phyloP scores from a whole-genome alignment of 2,888 invertebrate species.

The Patella ulyssiponensis region DNA sequence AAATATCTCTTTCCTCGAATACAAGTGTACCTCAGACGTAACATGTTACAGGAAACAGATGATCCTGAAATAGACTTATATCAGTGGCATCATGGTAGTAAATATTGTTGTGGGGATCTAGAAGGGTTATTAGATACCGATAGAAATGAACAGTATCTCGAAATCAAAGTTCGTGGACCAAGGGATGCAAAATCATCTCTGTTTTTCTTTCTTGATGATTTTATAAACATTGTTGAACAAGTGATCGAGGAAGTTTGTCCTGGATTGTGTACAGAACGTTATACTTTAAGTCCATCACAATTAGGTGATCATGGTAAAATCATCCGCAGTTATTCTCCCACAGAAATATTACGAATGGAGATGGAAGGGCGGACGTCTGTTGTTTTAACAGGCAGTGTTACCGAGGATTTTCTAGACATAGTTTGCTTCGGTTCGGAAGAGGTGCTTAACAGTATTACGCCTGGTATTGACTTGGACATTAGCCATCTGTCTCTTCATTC shows the following conservation, averaged over 20 bases:
- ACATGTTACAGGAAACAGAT: slow-evolving; percentile 60
- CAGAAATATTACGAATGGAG: slow-evolving; percentile 72
- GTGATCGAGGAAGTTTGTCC: slow-evolving; percentile 80
- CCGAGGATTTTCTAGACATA: slow-evolving; percentile 77
- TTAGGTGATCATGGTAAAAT: slow-evolving; percentile 55
- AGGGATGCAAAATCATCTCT: slow-evolving; percentile 69
- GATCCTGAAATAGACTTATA: slow-evolving; percentile 76
- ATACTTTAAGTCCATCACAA: slow-evolving; percentile 77
- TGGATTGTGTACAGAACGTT: slow-evolving; percentile 79
- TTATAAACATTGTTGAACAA: slow-evolving; percentile 78
- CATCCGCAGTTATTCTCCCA: slow-evolving; percentile 63
- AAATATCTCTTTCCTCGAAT: slow-evolving; percentile 81
- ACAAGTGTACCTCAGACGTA: slow-evolving; percentile 77
- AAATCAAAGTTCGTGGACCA: slow-evolving; percentile 80
- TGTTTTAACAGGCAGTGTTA: slow-evolving; percentile 71
- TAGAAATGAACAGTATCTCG: slow-evolving; percentile 74
- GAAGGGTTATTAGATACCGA: slow-evolving; percentile 81
- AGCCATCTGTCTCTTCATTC: slow-evolving; percentile 77
- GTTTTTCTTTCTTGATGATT: slow-evolving; percentile 81
- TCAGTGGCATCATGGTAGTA: slow-evolving; percentile 83
- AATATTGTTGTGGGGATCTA: slow-evolving; percentile 79
- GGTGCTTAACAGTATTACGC: slow-evolving; percentile 71
- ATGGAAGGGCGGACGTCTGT: slow-evolving; percentile 70
- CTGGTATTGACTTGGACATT: slow-evolving; percentile 78
- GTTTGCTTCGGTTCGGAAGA: slow-evolving; percentile 77